Base-by-base conservation (phyloP, 2,888 invertebrate species). In the Ichneumoninae sp. region DNA sequence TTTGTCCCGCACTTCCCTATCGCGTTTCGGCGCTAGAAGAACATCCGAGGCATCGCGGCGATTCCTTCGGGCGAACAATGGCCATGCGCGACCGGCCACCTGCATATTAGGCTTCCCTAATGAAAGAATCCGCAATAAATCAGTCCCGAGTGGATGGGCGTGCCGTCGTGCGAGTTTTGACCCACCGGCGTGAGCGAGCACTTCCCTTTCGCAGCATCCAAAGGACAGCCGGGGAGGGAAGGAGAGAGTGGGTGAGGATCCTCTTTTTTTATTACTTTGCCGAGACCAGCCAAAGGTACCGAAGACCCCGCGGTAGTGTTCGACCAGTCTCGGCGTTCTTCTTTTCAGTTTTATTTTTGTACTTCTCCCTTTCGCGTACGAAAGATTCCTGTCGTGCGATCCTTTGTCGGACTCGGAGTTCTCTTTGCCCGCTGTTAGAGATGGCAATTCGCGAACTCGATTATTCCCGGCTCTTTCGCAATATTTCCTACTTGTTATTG, bases 71-170 rank as follows among this genome's bases (percentile, higher is more conserved):
- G 60, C 70, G 75, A 66, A 57, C 74, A 52, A 44, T 54, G 40
- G 57, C 62, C 70, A 70, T 60, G 57, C 74, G 74, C 78, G 75
- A 81, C 70, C 47, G 74, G 83, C 83, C 87, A 87, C 79, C 83
- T 77, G 81, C 82, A 87, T 86, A 86, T 90, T 88, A 89, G 87
- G 86, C 74, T 87, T 88, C 65, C 86, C 85, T 88, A 86, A 87
- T 89, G 88, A 88, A 89, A 88, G 88, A 87, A 88, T 89, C 87
- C 82, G 88, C 88, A 86, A 89, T 90, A 89, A 91, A 91, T 90
- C 89, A 89, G 87, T 65, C 82, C 85, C 83, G 82, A 80, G 87
- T 86, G 72, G 83, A 87, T 86, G 84, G 86, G 84, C 83, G 80
- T 83, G 80, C 80, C 74, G 82, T 30, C 69, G 70, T 40, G 78